These are phyloP conservation scores for Ascidia mentula DNA, from an alignment of 23 tunicate genomes.

Conservation along the genomic window DNA sequence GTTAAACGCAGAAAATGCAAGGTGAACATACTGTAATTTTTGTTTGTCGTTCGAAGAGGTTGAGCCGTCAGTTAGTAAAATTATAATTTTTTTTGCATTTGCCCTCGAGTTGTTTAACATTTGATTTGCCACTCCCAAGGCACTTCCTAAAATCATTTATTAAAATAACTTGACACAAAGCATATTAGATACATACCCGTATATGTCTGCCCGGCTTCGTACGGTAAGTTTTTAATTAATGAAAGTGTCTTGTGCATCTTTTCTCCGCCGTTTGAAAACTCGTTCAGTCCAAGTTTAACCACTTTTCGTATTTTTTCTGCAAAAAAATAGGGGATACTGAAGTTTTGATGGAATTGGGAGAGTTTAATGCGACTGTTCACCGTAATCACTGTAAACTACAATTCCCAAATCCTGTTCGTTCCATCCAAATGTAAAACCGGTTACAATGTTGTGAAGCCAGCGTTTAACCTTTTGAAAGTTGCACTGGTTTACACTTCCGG, in stretches of 20 bases:
- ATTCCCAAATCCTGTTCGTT: constrained; percentile 79
- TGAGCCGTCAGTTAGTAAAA: constrained; percentile 74
- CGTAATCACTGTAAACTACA: constrained; percentile 55
- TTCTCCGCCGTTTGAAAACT: constrained; percentile 21
- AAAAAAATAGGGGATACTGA: neutral
- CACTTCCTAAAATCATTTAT: constrained; percentile 34
- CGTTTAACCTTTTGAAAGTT: constrained; percentile 87
- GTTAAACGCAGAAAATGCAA: neutral
- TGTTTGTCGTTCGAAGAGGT: constrained; percentile 31
- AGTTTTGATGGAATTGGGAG: too few species aligned
- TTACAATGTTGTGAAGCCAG: constrained; percentile 70
- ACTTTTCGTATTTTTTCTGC: constrained; percentile 12
- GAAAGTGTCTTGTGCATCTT: constrained; percentile 33
- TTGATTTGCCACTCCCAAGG: constrained; percentile 64
- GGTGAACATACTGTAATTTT: constrained; percentile 15
- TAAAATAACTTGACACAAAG: neutral
- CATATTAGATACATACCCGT: constrained; percentile 39
- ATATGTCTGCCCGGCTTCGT: constrained; percentile 64
- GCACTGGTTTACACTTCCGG: constrained; percentile 85
- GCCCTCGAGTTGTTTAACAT: constrained; percentile 39
- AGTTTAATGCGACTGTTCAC: constrained; percentile 13
- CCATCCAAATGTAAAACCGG: constrained; percentile 59
- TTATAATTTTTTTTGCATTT: constrained; percentile 70
- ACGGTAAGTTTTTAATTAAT: constrained; percentile 35
- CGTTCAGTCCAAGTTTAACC: constrained; percentile 29